Evolutionary conservation across 2,888 invertebrate genomes (phyloP), one percentile per base, ranked within the genome.

Genomic region (Ganaspis brasiliensis): DNA sequence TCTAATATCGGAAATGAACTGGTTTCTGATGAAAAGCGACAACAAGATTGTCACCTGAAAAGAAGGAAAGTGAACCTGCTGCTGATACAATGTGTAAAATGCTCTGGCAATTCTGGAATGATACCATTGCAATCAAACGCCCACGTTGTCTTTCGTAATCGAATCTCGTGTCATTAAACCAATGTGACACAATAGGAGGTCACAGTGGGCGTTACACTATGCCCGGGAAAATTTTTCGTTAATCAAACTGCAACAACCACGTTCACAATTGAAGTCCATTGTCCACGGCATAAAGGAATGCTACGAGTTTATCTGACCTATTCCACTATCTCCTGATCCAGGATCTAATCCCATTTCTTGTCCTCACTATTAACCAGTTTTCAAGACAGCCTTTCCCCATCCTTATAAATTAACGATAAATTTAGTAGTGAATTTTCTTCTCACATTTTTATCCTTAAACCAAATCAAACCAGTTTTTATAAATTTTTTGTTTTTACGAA

Each of bases 121-220:
- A 55, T 55, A 52, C 16, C 67, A 67, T 5, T 49, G 67, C 45
- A 16, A 56, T 56, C 61, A 55, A 72, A 52, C 71, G 71, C 71
- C 55, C 71, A 72, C 71, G 31, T 31, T 31, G 10, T 55, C 52
- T 71, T 71, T 52, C 52, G 19, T 71, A 71, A 71, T 52, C 52
- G 16, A 71, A 71, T 24, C 71, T 16, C 71, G 35, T 55, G 55
- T 52, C 35, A 71, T 55, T 63, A 71, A 71, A 55, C 52, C 16
- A 71, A 55, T 21, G 37, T 45, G 73, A 67, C 52, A 70, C 52
- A 35, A 72, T 67, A 45, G 49, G 57, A 67, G 74, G 75, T 75
- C 75, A 57, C 72, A 45, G 73, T 77, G 74, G 73, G 79, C 76
- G 74, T 76, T 61, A 63, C 63, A 57, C 24, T 35, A 31, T 57